Conservation (phyloP, 64 coral and sea anemone species). For the Actinia equina region DNA sequence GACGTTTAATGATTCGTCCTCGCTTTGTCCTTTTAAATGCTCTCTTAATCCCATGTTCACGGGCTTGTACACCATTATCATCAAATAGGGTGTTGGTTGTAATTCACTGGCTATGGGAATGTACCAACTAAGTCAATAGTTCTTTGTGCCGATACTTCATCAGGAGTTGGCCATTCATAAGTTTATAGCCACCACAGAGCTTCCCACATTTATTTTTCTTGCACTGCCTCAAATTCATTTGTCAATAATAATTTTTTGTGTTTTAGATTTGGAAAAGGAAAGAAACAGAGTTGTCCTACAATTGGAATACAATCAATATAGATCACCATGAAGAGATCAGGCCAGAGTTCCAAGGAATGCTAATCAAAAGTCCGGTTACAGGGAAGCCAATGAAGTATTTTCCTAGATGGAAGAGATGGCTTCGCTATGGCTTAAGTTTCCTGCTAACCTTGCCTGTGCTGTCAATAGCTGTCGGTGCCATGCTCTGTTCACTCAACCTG, state of each 20-base stretch:
- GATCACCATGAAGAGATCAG: slow-evolving; percentile 80
- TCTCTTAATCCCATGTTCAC: too few species aligned
- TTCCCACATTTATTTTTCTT: too few species aligned
- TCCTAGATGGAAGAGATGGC: slow-evolving; percentile 93
- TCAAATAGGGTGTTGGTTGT: too few species aligned
- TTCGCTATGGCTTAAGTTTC: slow-evolving; percentile 90
- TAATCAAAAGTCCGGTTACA: slow-evolving; percentile 85
- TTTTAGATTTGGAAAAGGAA: slow-evolving; percentile 86
- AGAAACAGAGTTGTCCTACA: slow-evolving; percentile 84
- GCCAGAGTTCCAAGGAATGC: slow-evolving; percentile 80
- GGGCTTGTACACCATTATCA: too few species aligned
- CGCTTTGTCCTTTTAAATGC: too few species aligned
- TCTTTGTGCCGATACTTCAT: too few species aligned
- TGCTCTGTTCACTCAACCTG: slow-evolving; percentile 93
- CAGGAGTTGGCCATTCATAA: too few species aligned
- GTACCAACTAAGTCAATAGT: too few species aligned
- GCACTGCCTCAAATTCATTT: too few species aligned
- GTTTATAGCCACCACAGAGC: too few species aligned
- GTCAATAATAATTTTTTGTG: neutral
- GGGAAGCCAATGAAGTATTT: slow-evolving; percentile 93
- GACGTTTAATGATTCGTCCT: too few species aligned
- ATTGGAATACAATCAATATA: slow-evolving; percentile 84
- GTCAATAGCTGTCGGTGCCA: slow-evolving; percentile 78
- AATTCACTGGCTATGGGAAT: too few species aligned
- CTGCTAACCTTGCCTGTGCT: slow-evolving; percentile 80